phyloP scores from a whole-genome alignment of 2,888 invertebrate species.

The Empis livida region DNA sequence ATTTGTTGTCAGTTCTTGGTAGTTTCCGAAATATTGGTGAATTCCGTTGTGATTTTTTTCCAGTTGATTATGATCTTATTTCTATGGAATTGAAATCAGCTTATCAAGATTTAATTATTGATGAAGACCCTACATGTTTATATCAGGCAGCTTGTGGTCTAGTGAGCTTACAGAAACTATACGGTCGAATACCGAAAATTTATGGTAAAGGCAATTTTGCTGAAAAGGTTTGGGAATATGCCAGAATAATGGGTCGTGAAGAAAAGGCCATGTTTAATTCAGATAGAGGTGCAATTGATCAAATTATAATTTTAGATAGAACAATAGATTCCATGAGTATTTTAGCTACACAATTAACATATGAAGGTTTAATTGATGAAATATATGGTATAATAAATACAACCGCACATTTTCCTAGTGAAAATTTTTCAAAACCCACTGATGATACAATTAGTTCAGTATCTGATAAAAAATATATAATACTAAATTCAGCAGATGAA shows the following conservation, averaged over 20 bases:
- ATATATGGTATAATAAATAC: conserved; percentile 74
- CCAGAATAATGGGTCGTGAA: conserved; percentile 60
- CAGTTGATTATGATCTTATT: conserved; percentile 82
- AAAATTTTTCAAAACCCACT: conserved; percentile 65
- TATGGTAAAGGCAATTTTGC: conserved; percentile 84
- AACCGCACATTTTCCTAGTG: conserved; percentile 71
- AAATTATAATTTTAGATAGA: conserved; percentile 79
- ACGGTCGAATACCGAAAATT: conserved; percentile 78
- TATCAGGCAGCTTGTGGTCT: conserved; percentile 81
- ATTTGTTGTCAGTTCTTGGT: conserved; percentile 66
- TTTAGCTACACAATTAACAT: conserved; percentile 87
- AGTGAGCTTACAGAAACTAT: conserved; percentile 71
- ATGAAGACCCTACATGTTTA: conserved; percentile 79
- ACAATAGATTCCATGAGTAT: conserved; percentile 85
- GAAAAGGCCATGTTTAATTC: conserved; percentile 36
- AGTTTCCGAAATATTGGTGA: conserved; percentile 68
- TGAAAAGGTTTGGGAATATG: conserved; percentile 77
- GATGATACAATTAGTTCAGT: conserved; percentile 26
- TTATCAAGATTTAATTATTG: conserved; percentile 72
- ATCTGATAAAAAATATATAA: conserved; percentile 57
- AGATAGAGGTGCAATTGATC: conserved; percentile 63
- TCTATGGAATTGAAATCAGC: conserved; percentile 80
- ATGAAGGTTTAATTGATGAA: conserved; percentile 95
- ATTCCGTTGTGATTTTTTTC: conserved; percentile 77
- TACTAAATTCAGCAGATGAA: conserved; percentile 80